Evolutionary conservation across 2,888 invertebrate species (phyloP).

Genomic region (Drosophila affinis): DNA sequence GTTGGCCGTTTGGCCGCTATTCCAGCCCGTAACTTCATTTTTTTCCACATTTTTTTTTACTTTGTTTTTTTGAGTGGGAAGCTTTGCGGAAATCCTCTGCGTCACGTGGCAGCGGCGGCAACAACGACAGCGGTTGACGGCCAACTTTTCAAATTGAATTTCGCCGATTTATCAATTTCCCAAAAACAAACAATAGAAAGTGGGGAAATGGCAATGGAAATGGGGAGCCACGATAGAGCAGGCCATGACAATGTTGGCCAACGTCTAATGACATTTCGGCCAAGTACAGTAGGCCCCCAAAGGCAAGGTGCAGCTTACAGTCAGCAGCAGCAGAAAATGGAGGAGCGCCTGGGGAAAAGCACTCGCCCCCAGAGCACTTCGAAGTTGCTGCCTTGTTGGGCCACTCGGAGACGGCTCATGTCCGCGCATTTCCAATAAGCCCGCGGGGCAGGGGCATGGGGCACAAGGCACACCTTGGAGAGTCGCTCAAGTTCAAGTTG

Average conservation of each 20-base stretch:
- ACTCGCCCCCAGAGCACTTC: conserved; percentile 22
- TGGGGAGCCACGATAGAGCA: background rate
- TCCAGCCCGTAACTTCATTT: background rate
- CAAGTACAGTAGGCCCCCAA: conserved; percentile 61
- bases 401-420: conserved; percentile 51
- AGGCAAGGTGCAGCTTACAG: conserved; percentile 40
- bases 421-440: conserved; percentile 77
- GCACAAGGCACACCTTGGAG: conserved; percentile 17
- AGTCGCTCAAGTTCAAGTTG: conserved; percentile 66
- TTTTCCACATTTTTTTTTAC: no score
- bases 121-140: background rate
- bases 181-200: conserved; percentile 65
- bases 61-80: conserved; percentile 31
- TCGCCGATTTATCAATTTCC: conserved; percentile 64
- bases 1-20: conserved; percentile 15
- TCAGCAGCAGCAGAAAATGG: conserved; percentile 6
- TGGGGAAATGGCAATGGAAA: conserved; percentile 51
- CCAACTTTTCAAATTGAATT: conserved; percentile 68
- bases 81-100: conserved; percentile 43
- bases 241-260: conserved; percentile 15
- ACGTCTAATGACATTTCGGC: conserved; percentile 45
- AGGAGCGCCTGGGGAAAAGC: conserved; percentile 51
- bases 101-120: conserved; percentile 17
- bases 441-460: conserved; percentile 6
- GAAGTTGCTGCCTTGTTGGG: conserved; percentile 24